Evolutionary conservation across 2,888 invertebrate species (phyloP), one percentile per base, ranked within the genome.

Genomic region (Apeira syringaria): DNA sequence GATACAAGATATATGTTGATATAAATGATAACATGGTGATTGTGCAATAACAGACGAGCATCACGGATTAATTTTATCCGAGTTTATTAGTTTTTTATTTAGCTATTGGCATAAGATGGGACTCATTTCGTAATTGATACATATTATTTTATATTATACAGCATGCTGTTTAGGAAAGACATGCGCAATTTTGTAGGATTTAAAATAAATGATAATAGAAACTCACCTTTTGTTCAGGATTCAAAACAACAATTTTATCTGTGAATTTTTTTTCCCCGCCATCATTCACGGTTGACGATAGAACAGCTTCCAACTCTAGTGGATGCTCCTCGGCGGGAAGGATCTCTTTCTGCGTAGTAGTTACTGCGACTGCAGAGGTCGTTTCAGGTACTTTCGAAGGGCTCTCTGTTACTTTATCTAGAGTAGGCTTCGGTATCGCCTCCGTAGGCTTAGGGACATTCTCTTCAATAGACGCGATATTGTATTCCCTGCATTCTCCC

Each of bases 401-500:
- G 4, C 11, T 44, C 37, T 39, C 29, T 0, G 53, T 50, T 2
- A 36, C 43, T 38, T 61, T 61, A 13, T 46, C 38, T 31, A 26
- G 39, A 24, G 41, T 9, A 18, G 38, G 51, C 27, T 56, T 51
- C 41, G 42, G 47, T 35, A 37, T 25, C 12, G 36, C n/a, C 9
- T 59, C 59, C 3, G 61, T 58, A 1, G 68, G 50, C 11, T 61
- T 61, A 1, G 62, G 42, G 7, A 54, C 41, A 1, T 59, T 57
- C 32, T 73, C 66, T 18, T 75, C 73, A 1, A 67, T 67, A 3
- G 65, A 22, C 12, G 60, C 50, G 5, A 67, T 78, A 28, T 79
- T 80, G 51, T 80, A 86, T 45, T 75, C 76, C 30, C 80, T 73
- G 57, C 90, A 90, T 56, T 87, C 80, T 5, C 90, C 90, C 30